A percentile compares a stretch with the other conserved stretches of the same genome.
phyloP scores from a whole-genome alignment of 35 echinoderm and acorn worm genomes.

The Ptychodera flava region DNA sequence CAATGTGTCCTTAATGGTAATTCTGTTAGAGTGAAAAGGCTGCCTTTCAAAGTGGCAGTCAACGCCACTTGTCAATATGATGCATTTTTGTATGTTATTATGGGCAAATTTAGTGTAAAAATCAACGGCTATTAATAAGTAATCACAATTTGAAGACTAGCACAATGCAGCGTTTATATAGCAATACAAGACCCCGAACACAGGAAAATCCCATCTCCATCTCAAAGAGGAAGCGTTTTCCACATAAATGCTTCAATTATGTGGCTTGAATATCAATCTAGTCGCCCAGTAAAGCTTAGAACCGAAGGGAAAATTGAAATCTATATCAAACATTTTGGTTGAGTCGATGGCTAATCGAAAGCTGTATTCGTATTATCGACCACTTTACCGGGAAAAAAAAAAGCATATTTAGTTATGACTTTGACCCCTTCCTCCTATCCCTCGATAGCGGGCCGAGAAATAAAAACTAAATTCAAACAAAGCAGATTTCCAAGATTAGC shows the following conservation, averaged over 20 bases:
- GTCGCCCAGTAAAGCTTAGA: background rate
- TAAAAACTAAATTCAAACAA: too few species aligned
- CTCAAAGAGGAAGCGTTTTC: background rate
- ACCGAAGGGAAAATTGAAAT: background rate
- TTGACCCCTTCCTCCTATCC: too few species aligned
- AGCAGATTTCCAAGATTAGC: too few species aligned
- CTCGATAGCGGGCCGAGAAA: too few species aligned
- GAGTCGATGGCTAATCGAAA: background rate
- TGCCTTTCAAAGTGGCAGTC: background rate
- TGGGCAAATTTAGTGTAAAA: background rate
- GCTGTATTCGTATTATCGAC: background rate
- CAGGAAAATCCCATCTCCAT: background rate
- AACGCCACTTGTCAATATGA: background rate
- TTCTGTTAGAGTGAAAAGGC: background rate
- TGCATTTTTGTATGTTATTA: background rate
- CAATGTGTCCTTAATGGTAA: background rate
- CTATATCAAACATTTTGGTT: background rate
- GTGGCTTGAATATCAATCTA: background rate
- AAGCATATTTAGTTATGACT: too few species aligned
- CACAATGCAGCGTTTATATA: background rate
- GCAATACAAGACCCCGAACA: background rate
- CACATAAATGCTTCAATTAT: background rate
- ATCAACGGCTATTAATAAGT: background rate
- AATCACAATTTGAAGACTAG: background rate
- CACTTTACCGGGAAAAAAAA: too few species aligned